phyloP scores from a whole-genome alignment of 2,113 vertebrate genomes.

The Microcebus murinus region DNA sequence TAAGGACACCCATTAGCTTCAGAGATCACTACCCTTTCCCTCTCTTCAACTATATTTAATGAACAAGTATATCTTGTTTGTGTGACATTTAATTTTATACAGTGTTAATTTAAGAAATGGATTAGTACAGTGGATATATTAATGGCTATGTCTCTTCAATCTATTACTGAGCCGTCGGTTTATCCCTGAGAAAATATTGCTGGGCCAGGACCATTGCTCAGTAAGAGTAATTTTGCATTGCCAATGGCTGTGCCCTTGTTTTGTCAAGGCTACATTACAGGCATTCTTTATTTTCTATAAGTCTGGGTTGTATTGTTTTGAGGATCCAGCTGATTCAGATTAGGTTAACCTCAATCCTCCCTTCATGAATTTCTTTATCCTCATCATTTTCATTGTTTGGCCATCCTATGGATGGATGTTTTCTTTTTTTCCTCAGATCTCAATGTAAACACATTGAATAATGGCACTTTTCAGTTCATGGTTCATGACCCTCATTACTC shows the following conservation, averaged over 20 bases:
- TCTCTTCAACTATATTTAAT: slow-evolving; percentile 61
- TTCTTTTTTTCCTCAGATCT: not conserved
- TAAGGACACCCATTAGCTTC: slow-evolving; percentile 57
- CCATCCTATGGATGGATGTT: not conserved
- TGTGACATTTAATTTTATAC: slow-evolving; percentile 75
- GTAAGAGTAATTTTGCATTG: slow-evolving; percentile 63
- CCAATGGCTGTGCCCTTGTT: slow-evolving; percentile 30
- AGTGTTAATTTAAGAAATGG: slow-evolving; percentile 76
- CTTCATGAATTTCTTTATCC: not conserved
- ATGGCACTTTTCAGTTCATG: not conserved
- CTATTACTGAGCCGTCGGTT: slow-evolving; percentile 66
- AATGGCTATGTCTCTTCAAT: slow-evolving; percentile 70
- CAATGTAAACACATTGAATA: not conserved
- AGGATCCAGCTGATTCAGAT: not conserved
- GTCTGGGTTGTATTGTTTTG: not conserved
- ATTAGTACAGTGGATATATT: slow-evolving; percentile 69
- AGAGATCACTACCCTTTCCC: slow-evolving; percentile 59
- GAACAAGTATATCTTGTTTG: slow-evolving; percentile 74
- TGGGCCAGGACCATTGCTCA: slow-evolving; percentile 52
- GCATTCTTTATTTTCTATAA: slow-evolving; percentile 53
- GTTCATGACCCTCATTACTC: not conserved
- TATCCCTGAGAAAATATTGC: slow-evolving; percentile 61
- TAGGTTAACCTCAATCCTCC: not conserved
- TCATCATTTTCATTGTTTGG: not conserved
- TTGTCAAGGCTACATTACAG: not conserved